Evolutionary conservation across 2,797 vertebrate species (phyloP).

Genomic region (Acropternis orthonyx): DNA sequence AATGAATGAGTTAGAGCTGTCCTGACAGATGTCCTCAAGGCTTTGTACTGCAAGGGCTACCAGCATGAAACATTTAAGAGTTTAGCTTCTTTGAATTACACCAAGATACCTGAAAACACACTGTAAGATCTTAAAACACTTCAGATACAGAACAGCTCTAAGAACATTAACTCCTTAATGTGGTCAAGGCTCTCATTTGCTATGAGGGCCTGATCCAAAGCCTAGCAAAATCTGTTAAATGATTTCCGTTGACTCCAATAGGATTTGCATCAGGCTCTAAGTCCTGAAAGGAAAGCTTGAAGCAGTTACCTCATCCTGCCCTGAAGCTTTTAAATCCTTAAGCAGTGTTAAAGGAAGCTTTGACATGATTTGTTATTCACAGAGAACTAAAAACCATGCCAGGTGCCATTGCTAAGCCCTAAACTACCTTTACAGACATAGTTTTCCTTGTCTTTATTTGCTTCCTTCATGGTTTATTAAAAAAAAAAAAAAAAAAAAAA

Average conservation of each 20-base stretch:
- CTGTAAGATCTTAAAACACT: not conserved
- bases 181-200: not conserved
- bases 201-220: not conserved
- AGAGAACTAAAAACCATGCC: not conserved
- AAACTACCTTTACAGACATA: not conserved
- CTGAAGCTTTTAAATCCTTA: slow-evolving; percentile 36
- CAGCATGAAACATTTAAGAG: not conserved
- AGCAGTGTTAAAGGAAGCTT: not conserved
- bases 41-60: not conserved
- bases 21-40: not conserved
- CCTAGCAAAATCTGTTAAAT: not conserved
- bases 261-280: slow-evolving; percentile 1
- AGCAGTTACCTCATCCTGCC: not conserved
- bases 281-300: slow-evolving; percentile 16
- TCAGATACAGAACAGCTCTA: not conserved
- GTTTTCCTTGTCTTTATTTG: slow-evolving; percentile 11
- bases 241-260: slow-evolving; percentile 3
- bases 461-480: not conserved
- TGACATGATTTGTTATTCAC: slow-evolving; percentile 6
- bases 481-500: not conserved
- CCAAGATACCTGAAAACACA: not conserved
- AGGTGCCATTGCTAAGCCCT: not conserved
- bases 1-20: not conserved
- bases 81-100: not conserved
- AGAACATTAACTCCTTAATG: not conserved